Percentiles rank a stretch among this genome's conserved stretches.
Conservation (phyloP, 2,113 vertebrate species). For the Pogonocichla stellata region DNA sequence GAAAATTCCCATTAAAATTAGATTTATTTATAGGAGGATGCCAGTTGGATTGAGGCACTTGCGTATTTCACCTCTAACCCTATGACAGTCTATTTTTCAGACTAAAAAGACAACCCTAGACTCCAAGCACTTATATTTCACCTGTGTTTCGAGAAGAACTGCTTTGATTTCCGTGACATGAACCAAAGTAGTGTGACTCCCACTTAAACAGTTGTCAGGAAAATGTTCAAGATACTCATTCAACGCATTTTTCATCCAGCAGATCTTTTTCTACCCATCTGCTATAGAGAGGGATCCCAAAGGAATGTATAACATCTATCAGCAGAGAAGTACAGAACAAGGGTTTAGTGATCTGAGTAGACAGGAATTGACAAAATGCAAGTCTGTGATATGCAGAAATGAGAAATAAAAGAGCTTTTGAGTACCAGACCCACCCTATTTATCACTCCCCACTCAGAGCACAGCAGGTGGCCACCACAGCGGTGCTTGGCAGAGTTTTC, state of each 20-base stretch:
- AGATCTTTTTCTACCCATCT: slow-evolving; percentile 9
- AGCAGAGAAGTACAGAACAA: neutral
- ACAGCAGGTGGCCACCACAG: neutral
- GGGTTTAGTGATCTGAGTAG: neutral
- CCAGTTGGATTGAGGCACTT: neutral
- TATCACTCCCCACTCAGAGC: neutral
- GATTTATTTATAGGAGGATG: neutral
- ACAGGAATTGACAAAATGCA: neutral
- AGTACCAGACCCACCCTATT: neutral
- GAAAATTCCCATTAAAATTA: slow-evolving; percentile 37
- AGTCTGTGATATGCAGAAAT: slow-evolving; percentile 4
- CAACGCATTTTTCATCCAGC: slow-evolving; percentile 12
- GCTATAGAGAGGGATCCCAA: neutral
- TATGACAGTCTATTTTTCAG: neutral
- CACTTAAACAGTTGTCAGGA: neutral
- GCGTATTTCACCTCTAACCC: slow-evolving; percentile 17
- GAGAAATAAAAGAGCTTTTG: neutral
- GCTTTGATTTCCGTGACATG: neutral
- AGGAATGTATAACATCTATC: neutral
- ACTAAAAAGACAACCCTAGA: neutral
- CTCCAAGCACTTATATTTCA: slow-evolving; percentile 1
- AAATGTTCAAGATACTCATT: slow-evolving; percentile 30
- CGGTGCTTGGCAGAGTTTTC: neutral
- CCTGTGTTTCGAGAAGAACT: neutral
- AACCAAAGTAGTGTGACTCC: neutral